Evolutionary conservation across 2,797 vertebrate genomes (phyloP).

Genomic region (Balearica regulorum): DNA sequence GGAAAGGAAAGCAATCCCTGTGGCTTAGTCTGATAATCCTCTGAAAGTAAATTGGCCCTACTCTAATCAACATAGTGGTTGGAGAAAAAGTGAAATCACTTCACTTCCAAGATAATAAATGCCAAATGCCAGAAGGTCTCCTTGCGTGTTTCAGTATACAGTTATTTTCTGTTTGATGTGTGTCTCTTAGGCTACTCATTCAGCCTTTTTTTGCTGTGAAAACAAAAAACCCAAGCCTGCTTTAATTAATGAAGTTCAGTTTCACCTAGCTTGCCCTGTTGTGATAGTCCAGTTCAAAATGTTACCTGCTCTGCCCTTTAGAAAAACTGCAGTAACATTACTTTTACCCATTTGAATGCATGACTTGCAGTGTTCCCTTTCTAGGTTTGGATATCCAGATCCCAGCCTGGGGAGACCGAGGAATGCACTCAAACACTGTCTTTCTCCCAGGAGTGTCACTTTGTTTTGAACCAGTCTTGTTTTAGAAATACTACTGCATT

Average conservation of each 20-base stretch:
- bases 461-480: constrained; percentile 44
- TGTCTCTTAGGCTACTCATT: neutral
- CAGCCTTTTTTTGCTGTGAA: neutral
- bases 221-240: neutral
- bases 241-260: constrained; percentile 57
- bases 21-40: constrained; percentile 54
- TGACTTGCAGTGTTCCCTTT: neutral
- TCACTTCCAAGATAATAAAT: constrained; percentile 7
- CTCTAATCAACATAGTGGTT: constrained; percentile 42
- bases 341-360: neutral
- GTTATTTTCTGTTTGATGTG: fast-evolving
- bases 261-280: constrained; percentile 47
- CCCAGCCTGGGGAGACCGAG: neutral
- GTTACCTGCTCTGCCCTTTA: neutral
- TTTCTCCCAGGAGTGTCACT: neutral
- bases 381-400: neutral
- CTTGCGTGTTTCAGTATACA: neutral
- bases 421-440: neutral
- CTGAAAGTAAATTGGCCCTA: constrained; percentile 63
- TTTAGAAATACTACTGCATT: constrained; percentile 67
- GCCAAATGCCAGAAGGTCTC: neutral
- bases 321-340: neutral
- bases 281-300: constrained; percentile 32
- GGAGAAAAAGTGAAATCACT: constrained; percentile 56
- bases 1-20: constrained; percentile 52